Evolutionary conservation across 2,888 invertebrate genomes (phyloP).

Genomic region (Caenorhabditis imperialis): DNA sequence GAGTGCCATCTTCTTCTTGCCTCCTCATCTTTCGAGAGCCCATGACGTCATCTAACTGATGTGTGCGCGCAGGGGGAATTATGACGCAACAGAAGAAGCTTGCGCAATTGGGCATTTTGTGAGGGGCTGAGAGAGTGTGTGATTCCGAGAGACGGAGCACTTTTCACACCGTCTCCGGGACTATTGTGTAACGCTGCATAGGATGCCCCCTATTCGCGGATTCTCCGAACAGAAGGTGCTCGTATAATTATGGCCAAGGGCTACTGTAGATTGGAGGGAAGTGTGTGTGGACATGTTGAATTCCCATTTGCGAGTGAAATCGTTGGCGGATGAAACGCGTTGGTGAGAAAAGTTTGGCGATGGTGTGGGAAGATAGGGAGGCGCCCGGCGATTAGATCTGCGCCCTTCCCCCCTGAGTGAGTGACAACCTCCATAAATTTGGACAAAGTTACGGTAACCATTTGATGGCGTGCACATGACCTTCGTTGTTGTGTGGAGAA

Average conservation of each 20-base stretch:
- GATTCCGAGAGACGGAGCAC: conserved; percentile 4
- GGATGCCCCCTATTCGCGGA: conserved; percentile 39
- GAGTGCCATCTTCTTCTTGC: conserved; percentile 26
- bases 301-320: too few species aligned
- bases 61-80: conserved; percentile 23
- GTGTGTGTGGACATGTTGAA: too few species aligned
- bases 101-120: conserved; percentile 38
- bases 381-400: conserved; percentile 25
- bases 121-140: conserved; percentile 1
- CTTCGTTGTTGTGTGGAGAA: conserved; percentile 5
- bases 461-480: conserved; percentile 40
- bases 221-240: conserved; percentile 8
- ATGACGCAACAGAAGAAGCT: conserved; percentile 45
- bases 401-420: conserved; percentile 21
- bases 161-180: conserved; percentile 35
- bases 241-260: conserved; percentile 4
- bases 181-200: conserved; percentile 9
- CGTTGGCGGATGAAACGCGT: background rate
- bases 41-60: conserved; percentile 27
- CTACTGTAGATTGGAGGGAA: background rate
- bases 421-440: conserved; percentile 43
- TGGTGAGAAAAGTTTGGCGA: conserved; percentile 34
- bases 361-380: conserved; percentile 32
- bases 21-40: background rate
- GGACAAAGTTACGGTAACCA: conserved; percentile 33